Evolutionary conservation across 2,888 invertebrate species (phyloP), one percentile per base, ranked within the genome.

Genomic region (Syritta pipiens): DNA sequence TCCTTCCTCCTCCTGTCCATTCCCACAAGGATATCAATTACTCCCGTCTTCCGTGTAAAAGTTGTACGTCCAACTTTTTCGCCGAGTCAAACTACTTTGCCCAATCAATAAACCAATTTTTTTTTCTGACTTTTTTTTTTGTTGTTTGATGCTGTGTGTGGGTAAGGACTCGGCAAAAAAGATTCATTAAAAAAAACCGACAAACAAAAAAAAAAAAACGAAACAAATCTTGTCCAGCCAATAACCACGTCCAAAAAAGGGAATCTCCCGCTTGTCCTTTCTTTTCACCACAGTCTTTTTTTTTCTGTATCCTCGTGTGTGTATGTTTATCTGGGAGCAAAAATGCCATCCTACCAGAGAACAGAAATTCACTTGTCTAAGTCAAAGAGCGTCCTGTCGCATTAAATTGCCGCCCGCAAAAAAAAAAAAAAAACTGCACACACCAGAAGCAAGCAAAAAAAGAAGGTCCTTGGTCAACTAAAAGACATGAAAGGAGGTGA

Each of bases 381-480:
- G 76, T 71, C 76, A 77, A 77, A 77, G 71, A 77, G 76, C 49
- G 76, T 65, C 63, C 57, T 71, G 71, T 71, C 57, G 57, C 71
- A 59, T 77, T 71, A 32, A 59, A 76, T 71, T 63, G 71, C 28
- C 48, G 37, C 62, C 55, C 22, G 44, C 24, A 3, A 1, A 30
- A 30, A 5, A 40, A 40, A 14, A 28, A 26, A 28, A 40, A 4
- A 53, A 24, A 17, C 14, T 37, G 37, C 17, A 37, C 6, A 37
- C 5, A 49, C 48, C 62, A 63, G 49, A 37, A 42, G 26, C 40
- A n/a, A 14, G n/a, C 1, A 28, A 9, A 26, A 35, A 26, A 37
- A 51, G 57, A 37, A 35, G 10, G 46, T 57, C 55, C 26, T 49
- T 57, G 30, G 32, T n/a, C 40, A 57, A 59, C 35, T 30, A 10